Evolutionary conservation across 2,888 invertebrate genomes (phyloP).

Genomic region (Diaphora mendica): DNA sequence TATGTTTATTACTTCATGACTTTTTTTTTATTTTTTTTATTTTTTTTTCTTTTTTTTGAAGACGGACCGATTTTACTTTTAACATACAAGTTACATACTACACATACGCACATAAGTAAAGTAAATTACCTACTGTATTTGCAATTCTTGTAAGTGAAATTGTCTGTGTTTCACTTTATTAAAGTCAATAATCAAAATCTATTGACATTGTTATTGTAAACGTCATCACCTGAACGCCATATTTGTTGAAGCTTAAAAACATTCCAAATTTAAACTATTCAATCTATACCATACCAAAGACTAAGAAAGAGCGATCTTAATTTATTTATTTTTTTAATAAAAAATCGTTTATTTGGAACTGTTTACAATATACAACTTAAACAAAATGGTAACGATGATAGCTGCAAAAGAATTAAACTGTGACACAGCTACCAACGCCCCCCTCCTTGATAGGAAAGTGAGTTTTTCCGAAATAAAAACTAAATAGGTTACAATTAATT

Average conservation of each 20-base stretch:
- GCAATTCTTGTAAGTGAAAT: slow-evolving; percentile 39
- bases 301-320: neutral
- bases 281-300: neutral
- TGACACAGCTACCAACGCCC: too few species aligned
- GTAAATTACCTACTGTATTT: slow-evolving; percentile 40
- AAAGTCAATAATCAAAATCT: slow-evolving; percentile 5
- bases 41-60: too few species aligned
- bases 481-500: too few species aligned
- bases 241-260: neutral
- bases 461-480: too few species aligned
- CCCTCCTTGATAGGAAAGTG: too few species aligned
- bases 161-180: slow-evolving; percentile 34
- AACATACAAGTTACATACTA: slow-evolving; percentile 18
- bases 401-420: too few species aligned
- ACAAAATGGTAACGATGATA: too few species aligned
- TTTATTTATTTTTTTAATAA: too few species aligned
- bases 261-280: neutral
- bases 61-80: neutral
- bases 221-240: neutral
- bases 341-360: too few species aligned
- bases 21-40: too few species aligned
- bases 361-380: too few species aligned
- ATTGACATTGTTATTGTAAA: neutral
- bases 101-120: slow-evolving; percentile 18
- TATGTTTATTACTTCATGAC: too few species aligned